Evolutionary conservation across 2,888 invertebrate species (phyloP).

Genomic region (Platerodrilus igneus): DNA sequence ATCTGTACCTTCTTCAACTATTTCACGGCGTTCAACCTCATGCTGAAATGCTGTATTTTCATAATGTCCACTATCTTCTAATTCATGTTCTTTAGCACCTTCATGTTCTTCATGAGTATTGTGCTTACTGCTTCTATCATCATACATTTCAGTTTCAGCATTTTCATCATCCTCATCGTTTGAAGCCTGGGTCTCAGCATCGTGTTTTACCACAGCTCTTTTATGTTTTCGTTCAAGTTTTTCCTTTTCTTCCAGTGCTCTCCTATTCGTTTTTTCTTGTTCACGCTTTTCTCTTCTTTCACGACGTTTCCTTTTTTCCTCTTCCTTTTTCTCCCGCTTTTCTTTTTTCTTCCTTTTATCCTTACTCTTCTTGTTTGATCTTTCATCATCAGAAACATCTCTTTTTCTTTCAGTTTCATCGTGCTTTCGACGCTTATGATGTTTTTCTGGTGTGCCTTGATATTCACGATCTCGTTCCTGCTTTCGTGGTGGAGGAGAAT

Average conservation of each 20-base stretch:
- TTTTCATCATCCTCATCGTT: conserved; percentile 42
- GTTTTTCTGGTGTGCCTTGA: conserved; percentile 35
- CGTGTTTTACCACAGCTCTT: conserved; percentile 36
- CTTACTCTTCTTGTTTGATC: conserved; percentile 44
- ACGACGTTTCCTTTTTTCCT: conserved; percentile 40
- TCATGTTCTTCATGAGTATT: conserved; percentile 39
- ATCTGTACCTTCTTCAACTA: conserved; percentile 35
- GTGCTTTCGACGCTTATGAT: conserved; percentile 39
- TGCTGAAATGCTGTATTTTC: conserved; percentile 21
- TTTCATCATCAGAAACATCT: conserved; percentile 41
- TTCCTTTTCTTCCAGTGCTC: conserved; percentile 35
- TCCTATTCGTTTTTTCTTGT: conserved; percentile 45
- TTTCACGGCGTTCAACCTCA: conserved; percentile 29
- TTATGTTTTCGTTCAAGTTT: conserved; percentile 34
- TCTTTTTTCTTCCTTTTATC: conserved; percentile 55
- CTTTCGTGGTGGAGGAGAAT: conserved; percentile 19
- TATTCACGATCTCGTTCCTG: conserved; percentile 28
- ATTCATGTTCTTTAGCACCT: no score
- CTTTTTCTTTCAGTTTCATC: conserved; percentile 30
- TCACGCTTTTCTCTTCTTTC: conserved; percentile 40
- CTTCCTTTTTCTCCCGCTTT: conserved; percentile 52
- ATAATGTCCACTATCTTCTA: conserved; percentile 28
- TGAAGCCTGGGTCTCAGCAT: conserved; percentile 45
- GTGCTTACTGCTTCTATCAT: conserved; percentile 18
- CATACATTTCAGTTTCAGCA: conserved; percentile 55